Percentiles rank a stretch among this genome's conserved stretches.
Evolutionary conservation across 2,888 invertebrate species (phyloP).

Genomic region (Pheosia gnoma): DNA sequence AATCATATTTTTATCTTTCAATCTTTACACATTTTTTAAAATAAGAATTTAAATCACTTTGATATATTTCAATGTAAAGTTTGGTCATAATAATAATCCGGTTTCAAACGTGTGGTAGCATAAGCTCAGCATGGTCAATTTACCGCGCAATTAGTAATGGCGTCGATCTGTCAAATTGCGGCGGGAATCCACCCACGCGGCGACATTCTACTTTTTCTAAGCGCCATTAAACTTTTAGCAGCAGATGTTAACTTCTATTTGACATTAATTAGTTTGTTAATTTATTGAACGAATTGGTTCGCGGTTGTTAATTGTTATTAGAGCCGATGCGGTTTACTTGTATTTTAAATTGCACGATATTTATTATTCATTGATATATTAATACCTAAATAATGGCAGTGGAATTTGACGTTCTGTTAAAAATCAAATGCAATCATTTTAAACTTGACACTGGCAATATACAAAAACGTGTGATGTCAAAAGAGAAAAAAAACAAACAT

Average conservation of each 20-base stretch:
- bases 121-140: slow-evolving; percentile 10
- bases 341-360: background rate
- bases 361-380: too few species aligned
- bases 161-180: slow-evolving; percentile 61
- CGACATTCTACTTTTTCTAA: slow-evolving; percentile 52
- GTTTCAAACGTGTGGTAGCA: background rate
- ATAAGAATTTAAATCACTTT: too few species aligned
- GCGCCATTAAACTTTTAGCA: slow-evolving; percentile 44
- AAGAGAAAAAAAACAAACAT: too few species aligned
- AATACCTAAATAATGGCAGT: too few species aligned
- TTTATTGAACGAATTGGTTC: slow-evolving; percentile 44
- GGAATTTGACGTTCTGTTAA: too few species aligned
- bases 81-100: background rate
- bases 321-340: background rate
- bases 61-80: too few species aligned
- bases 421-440: too few species aligned
- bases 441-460: too few species aligned
- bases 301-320: slow-evolving; percentile 27
- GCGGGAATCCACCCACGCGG: slow-evolving; percentile 68
- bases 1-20: too few species aligned
- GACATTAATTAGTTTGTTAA: slow-evolving; percentile 55
- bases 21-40: too few species aligned
- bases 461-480: too few species aligned
- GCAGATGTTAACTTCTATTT: slow-evolving; percentile 32
- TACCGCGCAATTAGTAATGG: slow-evolving; percentile 57